Percentiles rank a stretch among this genome's conserved stretches.
Evolutionary conservation across 2,797 vertebrate species (phyloP).

Genomic region (Helarctos malayanus): DNA sequence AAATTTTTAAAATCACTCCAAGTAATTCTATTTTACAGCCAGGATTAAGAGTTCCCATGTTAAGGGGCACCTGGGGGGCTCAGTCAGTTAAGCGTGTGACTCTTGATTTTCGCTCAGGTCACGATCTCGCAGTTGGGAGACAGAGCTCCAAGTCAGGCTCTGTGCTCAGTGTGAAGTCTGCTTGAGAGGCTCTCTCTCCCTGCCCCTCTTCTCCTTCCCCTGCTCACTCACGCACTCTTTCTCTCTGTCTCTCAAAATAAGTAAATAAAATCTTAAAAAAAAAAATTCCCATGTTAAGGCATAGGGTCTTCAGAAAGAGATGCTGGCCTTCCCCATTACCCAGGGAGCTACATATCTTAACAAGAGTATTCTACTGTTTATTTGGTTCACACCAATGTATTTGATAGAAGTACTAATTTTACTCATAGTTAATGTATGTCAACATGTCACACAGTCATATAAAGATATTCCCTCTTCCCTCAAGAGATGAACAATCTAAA

Average conservation of each 20-base stretch:
- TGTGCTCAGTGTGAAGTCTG: neutral
- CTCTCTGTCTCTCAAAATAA: neutral
- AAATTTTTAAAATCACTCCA: slow-evolving; percentile 35
- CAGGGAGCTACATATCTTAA: neutral
- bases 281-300: neutral
- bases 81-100: neutral
- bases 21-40: neutral
- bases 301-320: slow-evolving; percentile 16
- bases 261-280: neutral
- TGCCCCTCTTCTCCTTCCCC: neutral
- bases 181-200: neutral
- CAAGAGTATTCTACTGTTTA: neutral
- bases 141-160: neutral
- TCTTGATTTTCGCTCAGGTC: neutral
- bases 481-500: slow-evolving; percentile 30
- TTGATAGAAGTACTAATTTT: slow-evolving; percentile 12
- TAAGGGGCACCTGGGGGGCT: neutral
- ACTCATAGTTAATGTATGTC: neutral
- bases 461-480: neutral
- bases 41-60: neutral
- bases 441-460: neutral
- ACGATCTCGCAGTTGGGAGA: neutral
- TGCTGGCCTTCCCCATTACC: neutral
- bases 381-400: neutral
- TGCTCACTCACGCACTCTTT: no score